Base-by-base conservation (phyloP, 2,888 invertebrate species). In the Hyalella azteca region DNA sequence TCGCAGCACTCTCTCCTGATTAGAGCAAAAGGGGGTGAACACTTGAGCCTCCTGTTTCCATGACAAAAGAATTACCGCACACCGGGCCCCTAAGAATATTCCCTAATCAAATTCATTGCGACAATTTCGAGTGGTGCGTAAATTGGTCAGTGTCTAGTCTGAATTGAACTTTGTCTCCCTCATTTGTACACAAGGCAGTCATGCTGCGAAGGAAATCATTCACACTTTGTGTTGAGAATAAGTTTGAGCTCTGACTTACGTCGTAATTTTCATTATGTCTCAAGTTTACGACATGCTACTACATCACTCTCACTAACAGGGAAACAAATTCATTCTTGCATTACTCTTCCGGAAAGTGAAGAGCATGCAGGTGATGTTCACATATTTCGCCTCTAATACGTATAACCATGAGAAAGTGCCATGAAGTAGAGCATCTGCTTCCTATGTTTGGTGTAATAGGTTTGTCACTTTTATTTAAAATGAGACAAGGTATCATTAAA, bases 1-100 rank as follows among this genome's bases (percentile, higher is more conserved):
- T 66, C 36, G 66, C 66, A 19, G 19, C 66, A 36, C 66, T 66
- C 66, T 11, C 66, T 29, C 36, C 66, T 66, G 66, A 66, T 66
- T 66, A 66, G 66, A 36, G 29, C 32, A 36, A 66, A 66, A 26
- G 29, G 66, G 66, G 66, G 66, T 36, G 66, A 66, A 36, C 66
- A 66, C 66, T 66, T 66, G 66, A 29, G 66, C 36, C 66, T 66
- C 19, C 36, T 32, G 36, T 66, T 66, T 66, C 66, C 66, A 66
- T 66, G 36, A 66, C 66, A 66, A 66, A 29, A 66, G 39, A 54
- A 54, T 66, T 66, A 36, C 13, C 36, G 22, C 36, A 19, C 66
- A n/a, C n/a, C n/a, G n/a, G n/a, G n/a, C n/a, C n/a, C 19, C 4
- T 19, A 36, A 66, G 66, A 66, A 66, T 29, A 36, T 29, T 36